Evolutionary conservation across 2,797 vertebrate species (phyloP).

Genomic region (Fistularia commersonii): DNA sequence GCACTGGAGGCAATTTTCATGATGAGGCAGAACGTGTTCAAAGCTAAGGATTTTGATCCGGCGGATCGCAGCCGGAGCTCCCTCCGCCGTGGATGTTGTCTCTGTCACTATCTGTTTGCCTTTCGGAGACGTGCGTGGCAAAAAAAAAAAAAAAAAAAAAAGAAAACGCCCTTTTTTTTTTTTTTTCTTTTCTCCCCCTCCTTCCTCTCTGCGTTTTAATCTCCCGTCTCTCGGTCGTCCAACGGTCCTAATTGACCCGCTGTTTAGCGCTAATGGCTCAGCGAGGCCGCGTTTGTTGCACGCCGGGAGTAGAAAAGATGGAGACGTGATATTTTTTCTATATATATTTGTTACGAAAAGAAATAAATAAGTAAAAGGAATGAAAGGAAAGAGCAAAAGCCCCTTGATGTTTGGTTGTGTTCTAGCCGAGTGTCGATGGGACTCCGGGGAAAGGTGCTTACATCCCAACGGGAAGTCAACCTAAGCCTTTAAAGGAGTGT

Average conservation of each 20-base stretch:
- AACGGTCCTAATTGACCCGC: constrained; percentile 56
- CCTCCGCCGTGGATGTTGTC: constrained; percentile 20
- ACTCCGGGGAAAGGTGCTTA: constrained; percentile 57
- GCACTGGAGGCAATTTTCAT: constrained; percentile 16
- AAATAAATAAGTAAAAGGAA: constrained; percentile 31
- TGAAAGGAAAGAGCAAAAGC: constrained; percentile 33
- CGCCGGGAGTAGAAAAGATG: too few species aligned
- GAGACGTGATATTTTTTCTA: too few species aligned
- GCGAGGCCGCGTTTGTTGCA: constrained; percentile 40
- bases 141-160: constrained; percentile 22
- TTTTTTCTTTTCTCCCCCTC: constrained; percentile 15
- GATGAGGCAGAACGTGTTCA: constrained; percentile 6
- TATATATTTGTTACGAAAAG: constrained; percentile 7
- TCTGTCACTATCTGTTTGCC: constrained; percentile 41
- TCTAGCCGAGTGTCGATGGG: constrained; percentile 52
- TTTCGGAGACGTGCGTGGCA: constrained; percentile 26
- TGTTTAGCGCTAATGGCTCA: constrained; percentile 52
- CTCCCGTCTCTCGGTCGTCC: constrained; percentile 37
- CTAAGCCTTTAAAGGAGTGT: constrained; percentile 36
- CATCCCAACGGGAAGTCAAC: constrained; percentile 52
- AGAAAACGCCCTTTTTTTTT: too few species aligned
- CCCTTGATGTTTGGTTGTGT: constrained; percentile 61
- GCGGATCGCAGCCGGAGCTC: too few species aligned
- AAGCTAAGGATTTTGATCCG: too few species aligned
- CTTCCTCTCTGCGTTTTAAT: too few species aligned